A percentile compares a stretch with the other conserved stretches of the same genome.
Conservation (phyloP, 2,888 invertebrate genomes). For the Plagodis dolabraria region DNA sequence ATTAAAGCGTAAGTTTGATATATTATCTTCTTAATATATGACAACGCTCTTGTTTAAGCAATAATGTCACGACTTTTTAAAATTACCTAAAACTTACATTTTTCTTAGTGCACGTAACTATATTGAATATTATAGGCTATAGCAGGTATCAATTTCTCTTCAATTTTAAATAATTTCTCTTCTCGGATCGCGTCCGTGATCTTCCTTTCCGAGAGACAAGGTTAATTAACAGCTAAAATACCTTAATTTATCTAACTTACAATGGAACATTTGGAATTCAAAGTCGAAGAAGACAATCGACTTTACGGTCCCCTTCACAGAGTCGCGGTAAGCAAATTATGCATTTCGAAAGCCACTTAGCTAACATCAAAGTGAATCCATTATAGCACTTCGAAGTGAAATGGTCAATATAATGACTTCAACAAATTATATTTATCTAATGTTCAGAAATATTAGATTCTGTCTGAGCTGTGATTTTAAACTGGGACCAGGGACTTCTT, state of each 20-base stretch:
- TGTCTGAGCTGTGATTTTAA: background rate
- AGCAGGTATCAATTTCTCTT: background rate
- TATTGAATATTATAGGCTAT: too few species aligned
- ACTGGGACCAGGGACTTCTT: background rate
- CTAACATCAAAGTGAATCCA: slow-evolving; percentile 44
- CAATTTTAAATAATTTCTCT: too few species aligned
- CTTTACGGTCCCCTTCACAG: slow-evolving; percentile 33
- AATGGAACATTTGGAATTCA: slow-evolving; percentile 23
- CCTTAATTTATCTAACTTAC: slow-evolving; percentile 11
- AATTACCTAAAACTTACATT: too few species aligned
- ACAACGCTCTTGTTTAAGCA: too few species aligned
- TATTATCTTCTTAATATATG: too few species aligned
- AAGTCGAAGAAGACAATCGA: slow-evolving; percentile 35
- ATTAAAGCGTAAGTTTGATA: too few species aligned
- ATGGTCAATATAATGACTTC: slow-evolving; percentile 41
- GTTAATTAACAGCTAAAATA: slow-evolving; percentile 14
- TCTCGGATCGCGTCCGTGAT: background rate
- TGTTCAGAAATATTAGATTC: background rate
- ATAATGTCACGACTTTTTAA: too few species aligned
- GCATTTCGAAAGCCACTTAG: slow-evolving; percentile 43
- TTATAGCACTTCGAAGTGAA: slow-evolving; percentile 40
- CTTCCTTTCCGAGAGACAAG: slow-evolving; percentile 2
- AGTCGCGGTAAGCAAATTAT: slow-evolving; percentile 35
- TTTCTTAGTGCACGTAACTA: too few species aligned
- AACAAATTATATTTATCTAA: slow-evolving; percentile 30